phyloP scores from a whole-genome alignment of 37 sponge, comb jelly and placozoan genomes.

The Chondrilla cf. caribensis region DNA sequence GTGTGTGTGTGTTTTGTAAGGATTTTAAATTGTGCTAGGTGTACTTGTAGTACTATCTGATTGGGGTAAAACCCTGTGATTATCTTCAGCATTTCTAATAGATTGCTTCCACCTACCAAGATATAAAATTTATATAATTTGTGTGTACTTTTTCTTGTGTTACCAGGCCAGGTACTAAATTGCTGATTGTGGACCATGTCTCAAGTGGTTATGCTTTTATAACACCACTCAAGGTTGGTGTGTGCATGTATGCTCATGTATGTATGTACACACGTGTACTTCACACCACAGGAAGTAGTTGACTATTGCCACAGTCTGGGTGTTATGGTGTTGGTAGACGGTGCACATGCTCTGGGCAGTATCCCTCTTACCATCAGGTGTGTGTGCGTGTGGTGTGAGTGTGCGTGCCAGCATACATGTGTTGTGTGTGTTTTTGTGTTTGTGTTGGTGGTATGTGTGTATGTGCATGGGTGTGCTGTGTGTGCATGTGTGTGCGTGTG shows the following conservation, averaged over 20 bases:
- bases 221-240: slow-evolving; percentile 63
- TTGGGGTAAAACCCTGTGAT: too few species aligned
- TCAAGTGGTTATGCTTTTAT: slow-evolving; percentile 64
- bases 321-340: slow-evolving; percentile 83
- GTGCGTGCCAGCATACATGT: background rate
- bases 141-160: too few species aligned
- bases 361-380: slow-evolving; percentile 73
- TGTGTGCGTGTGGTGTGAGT: background rate
- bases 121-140: too few species aligned
- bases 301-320: slow-evolving; percentile 65
- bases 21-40: too few species aligned
- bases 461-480: background rate
- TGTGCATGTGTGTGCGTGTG: background rate
- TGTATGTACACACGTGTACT: background rate
- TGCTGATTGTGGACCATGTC: slow-evolving; percentile 74
- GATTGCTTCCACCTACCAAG: too few species aligned
- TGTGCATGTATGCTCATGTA: background rate
- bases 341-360: slow-evolving; percentile 87
- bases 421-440: too few species aligned
- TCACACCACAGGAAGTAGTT: slow-evolving; percentile 30
- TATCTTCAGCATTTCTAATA: too few species aligned
- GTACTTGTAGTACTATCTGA: too few species aligned
- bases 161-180: slow-evolving; percentile 54
- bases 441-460: background rate
- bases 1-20: background rate